Conservation (phyloP, 2,888 invertebrate genomes). For the Thecocarcelia acutangulata region DNA sequence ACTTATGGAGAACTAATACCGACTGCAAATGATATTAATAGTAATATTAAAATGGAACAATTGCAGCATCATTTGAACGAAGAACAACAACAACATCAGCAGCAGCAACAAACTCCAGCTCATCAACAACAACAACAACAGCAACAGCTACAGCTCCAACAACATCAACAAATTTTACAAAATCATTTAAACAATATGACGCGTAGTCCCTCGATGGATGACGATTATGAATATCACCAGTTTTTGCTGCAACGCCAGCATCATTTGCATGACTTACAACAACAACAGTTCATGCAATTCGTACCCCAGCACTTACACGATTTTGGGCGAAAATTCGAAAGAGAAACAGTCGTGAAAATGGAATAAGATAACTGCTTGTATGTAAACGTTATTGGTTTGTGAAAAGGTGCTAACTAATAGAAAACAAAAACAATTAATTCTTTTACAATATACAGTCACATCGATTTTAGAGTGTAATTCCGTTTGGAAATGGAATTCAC, state of each 20-base stretch:
- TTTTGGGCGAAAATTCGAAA: constrained; percentile 77
- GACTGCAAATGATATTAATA: constrained; percentile 61
- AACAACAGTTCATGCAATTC: constrained; percentile 76
- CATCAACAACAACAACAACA: constrained; percentile 71
- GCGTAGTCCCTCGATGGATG: constrained; percentile 79
- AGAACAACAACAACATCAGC: constrained; percentile 72
- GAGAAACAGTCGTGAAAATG: constrained; percentile 80
- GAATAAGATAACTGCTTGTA: constrained; percentile 72
- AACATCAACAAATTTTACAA: constrained; percentile 74
- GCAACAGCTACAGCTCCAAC: constrained; percentile 72
- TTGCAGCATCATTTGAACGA: constrained; percentile 69
- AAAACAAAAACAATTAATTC: too few relatives aligned
- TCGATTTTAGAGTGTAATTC: too few relatives aligned
- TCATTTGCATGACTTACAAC: constrained; percentile 72
- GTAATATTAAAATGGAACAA: constrained; percentile 73
- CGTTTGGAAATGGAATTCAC: too few relatives aligned
- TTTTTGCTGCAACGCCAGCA: constrained; percentile 72
- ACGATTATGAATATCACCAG: constrained; percentile 76
- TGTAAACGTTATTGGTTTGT: too few relatives aligned
- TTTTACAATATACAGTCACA: too few relatives aligned
- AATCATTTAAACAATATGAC: constrained; percentile 74
- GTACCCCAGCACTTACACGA: constrained; percentile 77
- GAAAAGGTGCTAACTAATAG: too few relatives aligned
- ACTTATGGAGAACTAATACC: constrained; percentile 67
- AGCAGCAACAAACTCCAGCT: constrained; percentile 72